Base-by-base conservation (phyloP, 2,797 vertebrate genomes). In the Rhinogobio ventralis region DNA sequence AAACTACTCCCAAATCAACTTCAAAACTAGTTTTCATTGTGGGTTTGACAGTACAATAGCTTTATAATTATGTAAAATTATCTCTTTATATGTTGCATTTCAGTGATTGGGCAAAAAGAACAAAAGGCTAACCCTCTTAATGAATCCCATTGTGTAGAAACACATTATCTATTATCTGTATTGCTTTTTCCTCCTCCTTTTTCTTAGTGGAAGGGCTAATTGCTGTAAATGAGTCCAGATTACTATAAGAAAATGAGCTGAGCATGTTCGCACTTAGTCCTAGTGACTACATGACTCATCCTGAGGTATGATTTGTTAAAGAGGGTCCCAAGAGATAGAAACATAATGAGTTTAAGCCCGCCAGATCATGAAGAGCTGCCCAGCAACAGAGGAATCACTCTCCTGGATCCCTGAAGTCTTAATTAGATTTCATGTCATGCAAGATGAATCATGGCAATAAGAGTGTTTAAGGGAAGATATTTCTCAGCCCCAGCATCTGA, bases 331-430 rank as follows among this genome's bases (percentile, higher is more conserved):
- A 75, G 72, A 42, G 42, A 64, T 33, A 55, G 39, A 81, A 39
- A 85, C 25, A 77, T 85, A 83, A 87, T 89, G 72, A 78, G 78
- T 46, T 77, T 72, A 82, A 36, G 67, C 72, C 36, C 57, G 45
- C 30, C 19, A 74, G 82, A 86, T 13, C 33, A 46, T 5, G 14
- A 64, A n/a, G 42, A 62, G 67, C 83, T 85, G 60, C 86, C 76
- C 67, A 60, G 80, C 75, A 69, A 80, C 83, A 87, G 60, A 25
- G n/a, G 28, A 83, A 45, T 33, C 55, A 8, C 28, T 74, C 79
- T 82, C 64, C 78, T 53, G 53, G 66, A 42, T 36, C 33, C 25
- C 39, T 20, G 17, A 76, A 17, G 11, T 55, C 78, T 78, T 87
- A 67, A 87, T 87, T 87, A 66, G 79, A 78, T 85, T 85, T 53